These are phyloP conservation scores for Nipponacmea schrenckii DNA, from an alignment of 2,888 invertebrate species.

Conservation along the genomic window DNA sequence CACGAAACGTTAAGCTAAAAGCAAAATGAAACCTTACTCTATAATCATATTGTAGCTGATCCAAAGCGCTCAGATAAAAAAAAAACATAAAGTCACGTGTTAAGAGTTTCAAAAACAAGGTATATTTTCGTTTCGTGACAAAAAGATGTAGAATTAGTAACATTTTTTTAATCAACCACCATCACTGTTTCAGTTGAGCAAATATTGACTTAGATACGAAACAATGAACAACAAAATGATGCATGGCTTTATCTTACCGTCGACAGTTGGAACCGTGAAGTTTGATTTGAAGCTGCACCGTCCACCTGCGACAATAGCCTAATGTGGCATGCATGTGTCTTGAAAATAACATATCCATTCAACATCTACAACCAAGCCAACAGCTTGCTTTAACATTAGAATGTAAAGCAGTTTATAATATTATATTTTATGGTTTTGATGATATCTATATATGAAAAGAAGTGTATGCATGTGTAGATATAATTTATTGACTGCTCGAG, in stretches of 20 bases:
- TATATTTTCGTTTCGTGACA: conserved; percentile 4
- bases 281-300: background rate
- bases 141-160: background rate
- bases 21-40: background rate
- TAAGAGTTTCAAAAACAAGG: background rate
- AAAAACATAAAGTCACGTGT: background rate
- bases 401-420: no score
- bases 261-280: background rate
- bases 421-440: no score
- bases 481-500: no score
- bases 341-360: no score
- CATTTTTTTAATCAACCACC: background rate
- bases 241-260: background rate
- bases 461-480: no score
- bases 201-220: background rate
- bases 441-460: no score
- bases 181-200: background rate
- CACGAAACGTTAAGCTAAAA: background rate
- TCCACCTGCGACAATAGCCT: no score
- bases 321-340: no score
- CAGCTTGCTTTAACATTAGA: no score
- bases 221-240: conserved; percentile 3
- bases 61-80: background rate
- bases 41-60: background rate
- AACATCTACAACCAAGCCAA: no score